Evolutionary conservation across 2,113 vertebrate genomes (phyloP).

Genomic region (Onychorhynchus coronatus): DNA sequence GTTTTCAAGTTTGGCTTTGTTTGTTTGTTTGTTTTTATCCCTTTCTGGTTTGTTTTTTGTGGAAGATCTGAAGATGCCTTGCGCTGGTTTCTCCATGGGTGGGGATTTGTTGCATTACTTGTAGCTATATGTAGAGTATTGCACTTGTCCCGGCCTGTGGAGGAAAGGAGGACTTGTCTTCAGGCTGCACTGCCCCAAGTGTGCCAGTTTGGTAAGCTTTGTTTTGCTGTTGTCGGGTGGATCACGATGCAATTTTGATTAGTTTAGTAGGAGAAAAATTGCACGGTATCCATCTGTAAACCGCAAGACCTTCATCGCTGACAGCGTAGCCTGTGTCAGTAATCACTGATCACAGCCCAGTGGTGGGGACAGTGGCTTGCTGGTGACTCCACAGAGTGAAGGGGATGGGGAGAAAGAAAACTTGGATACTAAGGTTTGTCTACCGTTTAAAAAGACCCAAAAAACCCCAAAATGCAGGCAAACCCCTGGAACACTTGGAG

Average conservation of each 20-base stretch:
- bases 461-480: not conserved
- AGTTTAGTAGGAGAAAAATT: constrained; percentile 84
- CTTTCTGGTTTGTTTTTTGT: rapidly evolving
- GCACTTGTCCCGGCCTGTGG: constrained; percentile 89
- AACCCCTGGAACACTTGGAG: too few species aligned
- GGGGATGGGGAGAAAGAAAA: not conserved
- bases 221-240: constrained; percentile 95
- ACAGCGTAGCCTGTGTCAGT: not conserved
- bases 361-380: not conserved
- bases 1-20: not conserved
- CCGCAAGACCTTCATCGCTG: constrained; percentile 81
- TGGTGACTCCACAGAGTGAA: not conserved
- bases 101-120: constrained; percentile 86
- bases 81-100: constrained; percentile 76
- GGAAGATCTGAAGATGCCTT: not conserved
- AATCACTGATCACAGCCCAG: not conserved
- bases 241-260: constrained; percentile 94
- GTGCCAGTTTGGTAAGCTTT: constrained; percentile 17
- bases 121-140: constrained; percentile 78
- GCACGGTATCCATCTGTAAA: constrained; percentile 98
- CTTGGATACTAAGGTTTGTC: not conserved
- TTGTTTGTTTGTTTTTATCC: rapidly evolving
- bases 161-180: constrained; percentile 74
- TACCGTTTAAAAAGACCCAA: not conserved
- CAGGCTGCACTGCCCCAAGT: not conserved